A percentile compares a stretch with the other conserved stretches of the same genome.
phyloP scores from a whole-genome alignment of 2,888 invertebrate species.

The Agriopis marginaria region DNA sequence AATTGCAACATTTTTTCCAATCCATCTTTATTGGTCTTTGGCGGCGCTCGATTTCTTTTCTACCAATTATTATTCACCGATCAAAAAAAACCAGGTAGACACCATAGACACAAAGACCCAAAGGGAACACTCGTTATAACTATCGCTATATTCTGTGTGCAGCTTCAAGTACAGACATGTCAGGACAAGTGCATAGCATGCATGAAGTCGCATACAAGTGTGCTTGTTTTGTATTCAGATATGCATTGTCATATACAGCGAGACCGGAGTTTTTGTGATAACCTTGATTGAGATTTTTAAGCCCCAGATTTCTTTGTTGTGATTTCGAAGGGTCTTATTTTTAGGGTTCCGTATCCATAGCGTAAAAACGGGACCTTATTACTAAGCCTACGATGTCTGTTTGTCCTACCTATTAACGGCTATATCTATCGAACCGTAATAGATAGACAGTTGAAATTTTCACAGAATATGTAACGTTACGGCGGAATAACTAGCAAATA shows the following conservation, averaged over 20 bases:
- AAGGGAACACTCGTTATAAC: not conserved
- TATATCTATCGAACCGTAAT: no score
- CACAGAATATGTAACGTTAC: no score
- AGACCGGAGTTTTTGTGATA: constrained; percentile 6
- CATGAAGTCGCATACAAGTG: not conserved
- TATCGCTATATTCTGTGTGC: constrained; percentile 5
- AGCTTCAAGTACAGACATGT: constrained; percentile 31
- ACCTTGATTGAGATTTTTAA: no score
- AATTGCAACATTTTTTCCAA: not conserved
- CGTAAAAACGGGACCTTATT: no score
- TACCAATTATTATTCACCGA: not conserved
- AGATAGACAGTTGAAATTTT: no score
- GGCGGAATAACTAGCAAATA: no score
- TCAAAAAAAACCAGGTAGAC: constrained; percentile 6
- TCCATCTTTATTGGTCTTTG: not conserved
- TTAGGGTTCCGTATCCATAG: no score
- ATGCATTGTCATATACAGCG: constrained; percentile 11
- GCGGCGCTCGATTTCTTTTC: not conserved
- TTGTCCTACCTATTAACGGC: no score
- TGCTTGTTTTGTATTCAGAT: constrained; percentile 20
- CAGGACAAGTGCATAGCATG: constrained; percentile 28
- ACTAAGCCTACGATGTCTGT: no score
- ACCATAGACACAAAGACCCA: constrained; percentile 4
- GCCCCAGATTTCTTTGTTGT: no score
- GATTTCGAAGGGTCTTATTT: no score